Conservation (phyloP, 2,113 vertebrate species). For the Typhlomys cinereus region DNA sequence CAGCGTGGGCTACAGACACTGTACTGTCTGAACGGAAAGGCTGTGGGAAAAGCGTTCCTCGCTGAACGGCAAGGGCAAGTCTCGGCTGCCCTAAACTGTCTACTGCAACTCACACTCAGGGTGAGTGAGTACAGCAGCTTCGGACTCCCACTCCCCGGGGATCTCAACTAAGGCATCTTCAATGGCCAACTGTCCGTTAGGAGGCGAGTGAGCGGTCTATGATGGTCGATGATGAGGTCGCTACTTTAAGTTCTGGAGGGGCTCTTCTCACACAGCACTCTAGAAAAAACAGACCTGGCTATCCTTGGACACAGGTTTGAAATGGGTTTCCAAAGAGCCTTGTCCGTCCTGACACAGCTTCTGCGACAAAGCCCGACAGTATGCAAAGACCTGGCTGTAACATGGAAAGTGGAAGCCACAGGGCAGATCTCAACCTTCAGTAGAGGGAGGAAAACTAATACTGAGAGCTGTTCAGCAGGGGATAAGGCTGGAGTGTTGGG, state of each 20-base stretch:
- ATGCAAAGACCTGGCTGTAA: neutral
- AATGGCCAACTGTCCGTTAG: neutral
- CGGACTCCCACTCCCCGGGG: neutral
- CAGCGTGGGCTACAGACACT: neutral
- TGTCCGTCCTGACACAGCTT: neutral
- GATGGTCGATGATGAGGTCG: neutral
- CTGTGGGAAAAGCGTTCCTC: neutral
- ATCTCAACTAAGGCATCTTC: neutral
- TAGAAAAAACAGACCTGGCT: neutral
- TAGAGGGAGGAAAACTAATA: neutral
- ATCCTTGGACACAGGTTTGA: conserved; percentile 12
- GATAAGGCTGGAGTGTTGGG: neutral
- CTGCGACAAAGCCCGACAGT: conserved; percentile 25
- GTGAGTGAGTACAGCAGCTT: neutral
- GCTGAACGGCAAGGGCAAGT: neutral
- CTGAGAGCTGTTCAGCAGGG: neutral
- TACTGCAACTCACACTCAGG: neutral
- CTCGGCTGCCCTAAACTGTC: neutral
- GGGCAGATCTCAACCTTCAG: neutral
- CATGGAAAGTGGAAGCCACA: neutral
- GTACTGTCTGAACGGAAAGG: neutral
- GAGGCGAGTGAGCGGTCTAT: neutral
- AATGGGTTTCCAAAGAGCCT: conserved; percentile 29
- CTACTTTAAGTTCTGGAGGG: conserved; percentile 28
- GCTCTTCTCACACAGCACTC: neutral